Evolutionary conservation across 1,140 invertebrate species (phyloP).

Genomic region (Drosophila mojavensis): DNA sequence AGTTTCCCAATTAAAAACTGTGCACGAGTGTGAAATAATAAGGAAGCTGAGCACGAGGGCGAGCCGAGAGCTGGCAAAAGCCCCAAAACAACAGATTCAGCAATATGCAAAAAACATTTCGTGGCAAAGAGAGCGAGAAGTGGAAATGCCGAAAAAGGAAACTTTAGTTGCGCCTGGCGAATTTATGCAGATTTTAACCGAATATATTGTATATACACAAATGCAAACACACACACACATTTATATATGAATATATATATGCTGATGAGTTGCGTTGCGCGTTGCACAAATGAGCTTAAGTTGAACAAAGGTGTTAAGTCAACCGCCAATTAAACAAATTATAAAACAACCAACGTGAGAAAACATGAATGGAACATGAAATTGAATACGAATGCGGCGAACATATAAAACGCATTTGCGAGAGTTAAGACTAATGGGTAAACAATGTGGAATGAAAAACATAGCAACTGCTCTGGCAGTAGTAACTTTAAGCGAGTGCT

Average conservation of each 20-base stretch:
- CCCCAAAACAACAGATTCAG: constrained; percentile 16
- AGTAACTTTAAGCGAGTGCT: background rate
- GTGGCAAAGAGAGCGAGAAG: constrained; percentile 3
- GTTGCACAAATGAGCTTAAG: constrained; percentile 13
- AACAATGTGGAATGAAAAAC: background rate
- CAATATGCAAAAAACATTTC: constrained; percentile 16
- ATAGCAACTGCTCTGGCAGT: background rate
- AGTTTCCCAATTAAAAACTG: constrained; percentile 61
- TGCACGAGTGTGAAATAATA: constrained; percentile 56
- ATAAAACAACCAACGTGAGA: background rate
- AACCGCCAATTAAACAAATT: constrained; percentile 13
- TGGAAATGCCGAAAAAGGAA: constrained; percentile 12
- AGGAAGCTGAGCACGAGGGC: constrained; percentile 21
- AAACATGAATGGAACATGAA: constrained; percentile 4
- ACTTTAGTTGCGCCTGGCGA: constrained; percentile 30
- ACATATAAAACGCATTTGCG: too few relatives aligned
- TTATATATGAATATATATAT: too few relatives aligned
- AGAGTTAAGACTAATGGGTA: background rate
- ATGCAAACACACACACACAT: too few relatives aligned
- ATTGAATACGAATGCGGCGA: background rate
- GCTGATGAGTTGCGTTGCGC: background rate
- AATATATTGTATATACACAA: background rate
- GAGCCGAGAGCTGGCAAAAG: constrained; percentile 3
- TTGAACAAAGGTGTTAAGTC: constrained; percentile 6
- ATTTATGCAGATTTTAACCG: constrained; percentile 34